Percentiles rank a stretch among this genome's conserved stretches.
Conservation (phyloP, 2,888 invertebrate species). For the Amphiduros pacificus region DNA sequence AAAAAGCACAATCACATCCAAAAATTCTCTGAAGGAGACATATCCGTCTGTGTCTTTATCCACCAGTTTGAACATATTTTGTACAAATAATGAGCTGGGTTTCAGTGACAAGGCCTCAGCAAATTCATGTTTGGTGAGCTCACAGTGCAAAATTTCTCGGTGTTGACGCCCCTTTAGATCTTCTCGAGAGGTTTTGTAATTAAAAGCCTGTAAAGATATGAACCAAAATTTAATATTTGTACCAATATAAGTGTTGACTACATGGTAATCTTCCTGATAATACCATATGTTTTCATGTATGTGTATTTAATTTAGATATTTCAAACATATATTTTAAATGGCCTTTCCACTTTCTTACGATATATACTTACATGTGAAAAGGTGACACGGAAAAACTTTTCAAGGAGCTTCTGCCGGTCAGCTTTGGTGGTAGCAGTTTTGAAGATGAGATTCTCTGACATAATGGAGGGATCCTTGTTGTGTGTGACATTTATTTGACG, state of each 20-base stretch:
- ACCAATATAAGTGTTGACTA: no score
- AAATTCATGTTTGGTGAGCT: constrained; percentile 66
- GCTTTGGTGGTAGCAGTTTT: constrained; percentile 61
- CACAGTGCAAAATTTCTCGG: constrained; percentile 63
- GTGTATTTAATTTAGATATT: no score
- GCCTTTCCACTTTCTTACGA: no score
- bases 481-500: constrained; percentile 8
- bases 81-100: constrained; percentile 65
- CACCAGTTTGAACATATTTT: constrained; percentile 66
- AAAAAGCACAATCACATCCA: constrained; percentile 67
- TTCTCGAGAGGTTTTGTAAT: constrained; percentile 25
- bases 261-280: no score
- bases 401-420: constrained; percentile 62
- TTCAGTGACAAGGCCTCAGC: constrained; percentile 67
- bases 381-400: constrained; percentile 65
- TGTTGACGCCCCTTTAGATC: constrained; percentile 41
- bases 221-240: no score
- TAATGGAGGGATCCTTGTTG: constrained; percentile 21
- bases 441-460: constrained; percentile 38
- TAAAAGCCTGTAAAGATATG: constrained; percentile 37
- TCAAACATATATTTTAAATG: no score
- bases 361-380: constrained; percentile 63
- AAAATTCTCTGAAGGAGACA: constrained; percentile 68
- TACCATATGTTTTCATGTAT: no score
- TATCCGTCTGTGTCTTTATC: constrained; percentile 68